phyloP scores from a whole-genome alignment of 2,113 vertebrate genomes.

The Pionites leucogaster region DNA sequence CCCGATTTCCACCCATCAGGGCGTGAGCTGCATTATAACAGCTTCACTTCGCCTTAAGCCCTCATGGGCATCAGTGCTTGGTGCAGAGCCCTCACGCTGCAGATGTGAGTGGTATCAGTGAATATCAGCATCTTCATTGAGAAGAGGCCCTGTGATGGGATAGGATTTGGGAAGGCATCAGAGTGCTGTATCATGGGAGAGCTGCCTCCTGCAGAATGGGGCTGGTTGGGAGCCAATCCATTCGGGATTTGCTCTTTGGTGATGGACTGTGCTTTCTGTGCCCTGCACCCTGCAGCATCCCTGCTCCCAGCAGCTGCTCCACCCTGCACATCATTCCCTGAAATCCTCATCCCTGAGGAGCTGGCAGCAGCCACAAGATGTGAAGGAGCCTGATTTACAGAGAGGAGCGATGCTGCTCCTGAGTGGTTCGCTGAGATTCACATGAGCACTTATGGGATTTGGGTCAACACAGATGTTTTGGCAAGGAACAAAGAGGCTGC shows the following conservation, averaged over 20 bases:
- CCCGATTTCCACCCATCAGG: background rate
- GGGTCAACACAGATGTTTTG: background rate
- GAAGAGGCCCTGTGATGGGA: fast-evolving
- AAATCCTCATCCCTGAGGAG: background rate
- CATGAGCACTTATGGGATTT: background rate
- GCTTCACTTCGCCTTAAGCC: background rate
- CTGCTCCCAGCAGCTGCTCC: fast-evolving
- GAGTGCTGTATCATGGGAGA: fast-evolving
- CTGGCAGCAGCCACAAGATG: fast-evolving
- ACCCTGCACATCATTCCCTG: background rate
- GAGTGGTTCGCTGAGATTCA: background rate
- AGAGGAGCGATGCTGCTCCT: background rate
- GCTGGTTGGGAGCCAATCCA: background rate
- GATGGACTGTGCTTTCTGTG: background rate
- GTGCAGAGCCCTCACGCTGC: background rate
- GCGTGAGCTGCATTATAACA: background rate
- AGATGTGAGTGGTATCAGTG: fast-evolving
- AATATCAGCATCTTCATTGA: background rate
- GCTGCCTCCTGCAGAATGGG: background rate
- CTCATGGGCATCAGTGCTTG: background rate
- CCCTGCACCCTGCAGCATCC: background rate
- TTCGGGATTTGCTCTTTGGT: background rate
- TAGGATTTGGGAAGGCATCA: fast-evolving
- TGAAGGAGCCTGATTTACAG: background rate
- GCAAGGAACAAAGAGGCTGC: background rate